Conservation (phyloP, 2,888 invertebrate species). For the Lasioglossum oenotherae region DNA sequence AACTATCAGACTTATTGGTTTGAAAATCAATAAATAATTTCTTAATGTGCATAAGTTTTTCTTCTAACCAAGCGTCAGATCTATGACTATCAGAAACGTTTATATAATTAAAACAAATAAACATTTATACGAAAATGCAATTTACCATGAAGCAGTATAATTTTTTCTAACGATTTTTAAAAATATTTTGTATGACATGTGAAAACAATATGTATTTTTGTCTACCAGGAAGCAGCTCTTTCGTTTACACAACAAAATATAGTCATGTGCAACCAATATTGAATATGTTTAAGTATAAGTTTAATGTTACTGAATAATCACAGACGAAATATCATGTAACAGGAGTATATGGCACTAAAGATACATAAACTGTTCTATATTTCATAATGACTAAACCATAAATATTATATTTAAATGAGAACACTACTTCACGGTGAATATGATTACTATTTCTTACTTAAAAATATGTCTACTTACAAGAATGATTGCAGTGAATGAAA, state of each 20-base stretch:
- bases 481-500: conserved; percentile 1
- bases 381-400: conserved; percentile 39
- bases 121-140: conserved; percentile 4
- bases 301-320: conserved; percentile 70
- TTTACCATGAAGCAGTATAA: conserved; percentile 16
- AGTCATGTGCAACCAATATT: neutral
- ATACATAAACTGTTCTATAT: conserved; percentile 49
- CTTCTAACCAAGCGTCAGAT: conserved; percentile 14
- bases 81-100: conserved; percentile 22
- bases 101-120: conserved; percentile 11
- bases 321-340: conserved; percentile 77
- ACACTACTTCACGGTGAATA: conserved; percentile 31
- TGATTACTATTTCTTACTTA: conserved; percentile 30
- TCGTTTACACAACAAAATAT: neutral
- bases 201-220: conserved; percentile 28
- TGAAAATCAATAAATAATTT: conserved; percentile 63
- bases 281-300: conserved; percentile 19
- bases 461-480: neutral
- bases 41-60: conserved; percentile 14
- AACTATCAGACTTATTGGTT: conserved; percentile 71
- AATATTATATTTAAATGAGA: conserved; percentile 33
- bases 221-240: neutral
- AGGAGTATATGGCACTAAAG: conserved; percentile 71
- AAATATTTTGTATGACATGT: conserved; percentile 40
- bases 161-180: conserved; percentile 43